These are phyloP conservation scores for Leptatherina wallacei DNA, from an alignment of 2,797 vertebrate species.

Conservation along the genomic window DNA sequence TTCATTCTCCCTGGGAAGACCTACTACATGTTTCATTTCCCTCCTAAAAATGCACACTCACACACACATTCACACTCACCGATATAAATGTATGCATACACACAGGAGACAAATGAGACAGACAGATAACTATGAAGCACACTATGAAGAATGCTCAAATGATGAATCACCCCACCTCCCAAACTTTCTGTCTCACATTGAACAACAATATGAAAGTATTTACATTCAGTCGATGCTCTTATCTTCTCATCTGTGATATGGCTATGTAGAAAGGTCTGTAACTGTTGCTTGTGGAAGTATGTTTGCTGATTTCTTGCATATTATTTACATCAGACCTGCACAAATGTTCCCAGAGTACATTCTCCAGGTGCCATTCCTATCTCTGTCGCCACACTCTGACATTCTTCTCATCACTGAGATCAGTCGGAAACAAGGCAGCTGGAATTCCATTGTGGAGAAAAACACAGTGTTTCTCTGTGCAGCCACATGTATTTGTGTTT, in stretches of 20 bases:
- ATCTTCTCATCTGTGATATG: slow-evolving; percentile 5
- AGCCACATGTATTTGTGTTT: slow-evolving; percentile 26
- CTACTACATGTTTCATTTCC: slow-evolving; percentile 62
- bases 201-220: slow-evolving; percentile 7
- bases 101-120: slow-evolving; percentile 5
- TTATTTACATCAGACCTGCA: slow-evolving; percentile 32
- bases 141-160: slow-evolving; percentile 4
- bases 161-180: slow-evolving; percentile 17
- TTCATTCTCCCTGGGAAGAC: slow-evolving; percentile 33
- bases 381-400: slow-evolving; percentile 51
- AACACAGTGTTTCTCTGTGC: slow-evolving; percentile 29
- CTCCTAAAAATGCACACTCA: slow-evolving; percentile 23
- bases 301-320: slow-evolving; percentile 40
- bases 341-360: slow-evolving; percentile 43
- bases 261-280: not conserved
- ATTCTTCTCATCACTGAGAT: slow-evolving; percentile 64
- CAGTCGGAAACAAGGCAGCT: slow-evolving; percentile 41
- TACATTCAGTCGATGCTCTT: slow-evolving; percentile 1
- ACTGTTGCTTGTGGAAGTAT: not conserved
- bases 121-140: not conserved
- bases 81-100: slow-evolving; percentile 11
- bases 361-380: slow-evolving; percentile 74
- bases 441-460: slow-evolving; percentile 56
- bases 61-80: slow-evolving; percentile 18
- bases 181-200: not conserved